Evolutionary conservation across 2,888 invertebrate genomes (phyloP).

Genomic region (Polietes domitor): DNA sequence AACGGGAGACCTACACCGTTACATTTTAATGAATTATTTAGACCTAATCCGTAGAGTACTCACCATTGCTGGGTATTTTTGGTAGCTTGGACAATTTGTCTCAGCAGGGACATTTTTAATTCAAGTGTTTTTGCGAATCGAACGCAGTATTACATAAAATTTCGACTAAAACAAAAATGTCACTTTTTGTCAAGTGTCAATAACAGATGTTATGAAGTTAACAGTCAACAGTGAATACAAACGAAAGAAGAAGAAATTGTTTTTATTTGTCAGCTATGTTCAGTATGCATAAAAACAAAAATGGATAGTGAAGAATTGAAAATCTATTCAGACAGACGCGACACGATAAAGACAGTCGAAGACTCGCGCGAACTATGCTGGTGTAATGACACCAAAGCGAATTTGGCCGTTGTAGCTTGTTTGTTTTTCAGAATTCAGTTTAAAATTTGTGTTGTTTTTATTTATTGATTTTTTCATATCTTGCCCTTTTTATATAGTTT

Average conservation of each 20-base stretch:
- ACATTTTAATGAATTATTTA: neutral
- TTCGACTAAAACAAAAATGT: slow-evolving; percentile 34
- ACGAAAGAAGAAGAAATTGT: slow-evolving; percentile 17
- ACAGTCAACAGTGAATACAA: slow-evolving; percentile 25
- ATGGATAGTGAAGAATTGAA: no score
- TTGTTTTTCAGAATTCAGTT: no score
- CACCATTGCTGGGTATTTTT: slow-evolving; percentile 73
- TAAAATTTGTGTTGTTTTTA: no score
- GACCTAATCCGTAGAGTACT: slow-evolving; percentile 42
- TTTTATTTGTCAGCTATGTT: slow-evolving; percentile 14
- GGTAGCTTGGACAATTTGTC: slow-evolving; percentile 71
- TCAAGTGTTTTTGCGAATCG: slow-evolving; percentile 15
- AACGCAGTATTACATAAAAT: slow-evolving; percentile 69
- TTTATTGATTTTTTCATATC: no score
- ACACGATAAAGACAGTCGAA: no score
- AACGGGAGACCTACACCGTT: slow-evolving; percentile 42
- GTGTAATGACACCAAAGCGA: no score
- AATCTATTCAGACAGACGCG: no score
- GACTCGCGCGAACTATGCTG: no score
- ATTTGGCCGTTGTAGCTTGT: no score
- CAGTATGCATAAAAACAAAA: no score
- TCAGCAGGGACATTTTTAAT: slow-evolving; percentile 74
- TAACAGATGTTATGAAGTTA: neutral
- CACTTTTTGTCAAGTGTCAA: no score
- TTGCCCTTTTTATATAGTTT: no score